Evolutionary conservation across 2,888 invertebrate genomes (phyloP), one percentile per base, ranked within the genome.

Genomic region (Erebia epiphron): DNA sequence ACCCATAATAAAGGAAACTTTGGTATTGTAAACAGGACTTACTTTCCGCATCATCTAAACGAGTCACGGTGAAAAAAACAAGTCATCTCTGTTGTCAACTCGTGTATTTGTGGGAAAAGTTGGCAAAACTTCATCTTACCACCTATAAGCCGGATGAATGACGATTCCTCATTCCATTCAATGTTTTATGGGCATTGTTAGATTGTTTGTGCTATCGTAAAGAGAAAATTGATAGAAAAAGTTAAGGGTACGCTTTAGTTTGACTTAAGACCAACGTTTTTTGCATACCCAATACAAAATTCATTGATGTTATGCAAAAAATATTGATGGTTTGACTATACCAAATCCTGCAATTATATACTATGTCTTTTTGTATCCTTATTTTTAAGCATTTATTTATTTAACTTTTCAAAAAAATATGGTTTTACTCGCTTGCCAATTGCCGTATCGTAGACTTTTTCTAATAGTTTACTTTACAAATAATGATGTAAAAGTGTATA

Each of bases 61-160:
- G 83, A 84, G 86, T 85, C 83, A 82, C 85, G 84, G 82, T 78
- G 77, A 85, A 85, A 86, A 88, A 88, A 89, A 86, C 87, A 87
- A 88, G 85, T 86, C 85, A 77, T 76, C 77, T 52, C 77, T 76
- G 75, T 81, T 87, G 83, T 85, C 86, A 85, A 85, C 84, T 79
- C 80, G 78, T 82, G 82, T 83, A 83, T 86, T 82, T 83, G 82
- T 82, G 75, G 79, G 75, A 49, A 74, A 83, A 85, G 77, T 84
- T 84, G 79, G 13, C n/a, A 50, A 70, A 73, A 67, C 67, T 72
- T 66, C 21, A 57, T 16, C 56, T 67, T 41, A 63, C 68, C 57
- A 26, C 68, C 71, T 69, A 69, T 73, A 71, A 56, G 14, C 18
- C 63, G 60, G 26, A 71, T 54, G 69, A 66, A 70, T 65, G 70